A percentile compares a stretch with the other conserved stretches of the same genome.
These are phyloP conservation scores for Cavia aperea DNA, from an alignment of 2,113 vertebrate species.

Conservation along the genomic window DNA sequence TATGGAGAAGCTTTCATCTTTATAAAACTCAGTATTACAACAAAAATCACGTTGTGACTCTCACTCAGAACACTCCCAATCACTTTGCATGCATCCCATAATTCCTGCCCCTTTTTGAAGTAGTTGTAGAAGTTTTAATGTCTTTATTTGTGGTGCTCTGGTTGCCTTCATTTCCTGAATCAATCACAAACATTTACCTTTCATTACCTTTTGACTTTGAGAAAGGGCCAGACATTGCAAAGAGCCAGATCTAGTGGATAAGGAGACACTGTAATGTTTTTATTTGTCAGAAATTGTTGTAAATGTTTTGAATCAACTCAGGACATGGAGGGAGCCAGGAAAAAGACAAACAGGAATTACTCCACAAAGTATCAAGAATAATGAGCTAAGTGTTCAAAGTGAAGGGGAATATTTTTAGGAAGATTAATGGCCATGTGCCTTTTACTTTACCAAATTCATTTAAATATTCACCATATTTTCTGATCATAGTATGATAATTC, in stretches of 20 bases:
- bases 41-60: background rate
- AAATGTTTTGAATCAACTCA: background rate
- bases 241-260: background rate
- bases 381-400: background rate
- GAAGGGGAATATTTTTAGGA: background rate
- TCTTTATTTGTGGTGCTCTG: background rate
- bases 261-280: background rate
- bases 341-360: background rate
- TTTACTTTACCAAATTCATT: background rate
- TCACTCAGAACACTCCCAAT: background rate
- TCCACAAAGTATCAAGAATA: background rate
- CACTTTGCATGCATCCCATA: background rate
- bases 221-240: background rate
- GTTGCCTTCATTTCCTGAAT: background rate
- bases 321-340: background rate
- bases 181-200: background rate
- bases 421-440: background rate
- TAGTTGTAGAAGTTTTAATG: background rate
- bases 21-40: background rate
- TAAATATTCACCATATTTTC: background rate
- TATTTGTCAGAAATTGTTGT: background rate
- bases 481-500: background rate
- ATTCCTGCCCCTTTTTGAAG: background rate
- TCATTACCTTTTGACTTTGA: background rate
- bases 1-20: background rate